Conservation (phyloP, 2,888 invertebrate species). For the Abscondita cerata region DNA sequence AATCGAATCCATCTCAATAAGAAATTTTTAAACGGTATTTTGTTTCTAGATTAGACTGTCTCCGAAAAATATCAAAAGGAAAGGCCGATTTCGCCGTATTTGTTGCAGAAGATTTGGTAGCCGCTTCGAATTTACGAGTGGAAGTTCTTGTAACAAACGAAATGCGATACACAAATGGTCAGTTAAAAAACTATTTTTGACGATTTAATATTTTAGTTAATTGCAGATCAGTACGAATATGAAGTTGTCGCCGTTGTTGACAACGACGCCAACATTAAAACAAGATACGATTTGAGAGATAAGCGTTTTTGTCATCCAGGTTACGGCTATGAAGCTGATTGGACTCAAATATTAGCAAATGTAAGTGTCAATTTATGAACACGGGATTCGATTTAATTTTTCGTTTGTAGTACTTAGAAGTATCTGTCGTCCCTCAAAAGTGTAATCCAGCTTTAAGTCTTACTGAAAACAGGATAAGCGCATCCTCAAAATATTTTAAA, state of each 20-base stretch:
- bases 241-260: conserved; percentile 72
- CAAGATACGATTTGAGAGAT: conserved; percentile 68
- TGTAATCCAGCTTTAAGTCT: conserved; percentile 74
- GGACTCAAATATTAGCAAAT: conserved; percentile 76
- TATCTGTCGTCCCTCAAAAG: conserved; percentile 71
- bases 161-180: conserved; percentile 65
- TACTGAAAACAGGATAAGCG: conserved; percentile 78
- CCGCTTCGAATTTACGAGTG: conserved; percentile 70
- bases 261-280: conserved; percentile 66
- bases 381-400: neutral
- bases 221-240: conserved; percentile 63
- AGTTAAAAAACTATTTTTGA: conserved; percentile 39
- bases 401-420: conserved; percentile 74
- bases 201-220: conserved; percentile 7
- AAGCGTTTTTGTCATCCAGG: conserved; percentile 85
- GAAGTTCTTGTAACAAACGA: conserved; percentile 77
- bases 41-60: conserved; percentile 75
- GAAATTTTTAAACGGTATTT: no score
- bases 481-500: conserved; percentile 77
- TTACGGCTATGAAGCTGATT: conserved; percentile 73
- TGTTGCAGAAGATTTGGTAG: conserved; percentile 84
- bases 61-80: conserved; percentile 76
- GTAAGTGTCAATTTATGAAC: conserved; percentile 57
- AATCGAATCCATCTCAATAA: no score
- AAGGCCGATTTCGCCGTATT: conserved; percentile 85